Base-by-base conservation (phyloP, 1,140 invertebrate genomes). In the Aricia agestis region DNA sequence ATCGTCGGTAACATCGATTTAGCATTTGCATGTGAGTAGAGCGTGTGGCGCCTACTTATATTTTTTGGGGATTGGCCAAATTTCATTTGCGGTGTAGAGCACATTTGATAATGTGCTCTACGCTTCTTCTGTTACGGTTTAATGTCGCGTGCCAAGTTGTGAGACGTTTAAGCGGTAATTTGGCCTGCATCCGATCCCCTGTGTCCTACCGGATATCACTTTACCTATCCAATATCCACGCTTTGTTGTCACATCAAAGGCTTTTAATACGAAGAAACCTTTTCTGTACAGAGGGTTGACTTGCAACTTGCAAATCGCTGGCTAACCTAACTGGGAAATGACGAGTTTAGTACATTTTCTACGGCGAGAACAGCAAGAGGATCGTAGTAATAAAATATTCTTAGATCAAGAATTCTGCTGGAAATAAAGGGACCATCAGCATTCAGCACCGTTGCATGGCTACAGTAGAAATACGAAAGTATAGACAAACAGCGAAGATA, bases 21-120 rank as follows among this genome's bases (percentile, higher is more conserved):
- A 63, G 59, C 17, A 25, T 63, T 63, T 63, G 59, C 59, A 63
- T 63, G 59, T 6, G 59, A 11, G 59, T 9, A 18, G 59, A 25
- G 6, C 18, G 59, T 63, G 59, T 63, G 59, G 59, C 59, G 59
- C 59, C 59, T 18, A 25, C 17, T 52, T 52, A 52, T 63, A 19
- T 63, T 63, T 25, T 63, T 63, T 63, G 59, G 59, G 59, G 17
- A 25, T 63, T 63, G 59, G 17, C 59, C 59, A 63, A 63, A 63
- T 63, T 63, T 25, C 59, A 13, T 19, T 19, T 63, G 59, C 58
- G n/a, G 58, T 19, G 18, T 63, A 9, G 10, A n/a, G n/a, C n/a
- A n/a, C 59, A 25, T 25, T 18, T 17, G 18, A 63, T 63, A 63
- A 63, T 63, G 10, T 11, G 18, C 19, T 7, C 9, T 63, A 11